phyloP scores from a whole-genome alignment of 2,113 vertebrate species.

The Protobothrops flavoviridis region DNA sequence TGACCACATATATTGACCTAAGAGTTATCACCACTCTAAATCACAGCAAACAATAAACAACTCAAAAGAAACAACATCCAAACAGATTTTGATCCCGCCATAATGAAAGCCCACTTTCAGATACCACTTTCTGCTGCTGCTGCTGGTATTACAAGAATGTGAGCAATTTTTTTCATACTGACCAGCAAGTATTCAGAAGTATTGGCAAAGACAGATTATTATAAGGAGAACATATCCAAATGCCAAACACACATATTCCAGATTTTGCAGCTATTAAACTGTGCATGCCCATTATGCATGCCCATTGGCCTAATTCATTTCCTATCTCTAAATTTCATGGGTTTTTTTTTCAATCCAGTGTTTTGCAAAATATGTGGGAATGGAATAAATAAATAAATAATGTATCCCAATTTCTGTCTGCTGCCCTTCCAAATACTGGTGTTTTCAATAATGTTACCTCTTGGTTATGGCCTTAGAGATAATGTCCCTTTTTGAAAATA shows the following conservation, averaged over 20 bases:
- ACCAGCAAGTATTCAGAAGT: neutral
- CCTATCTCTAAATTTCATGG: neutral
- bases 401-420: neutral
- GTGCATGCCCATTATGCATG: neutral
- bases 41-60: neutral
- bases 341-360: neutral
- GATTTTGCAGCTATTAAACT: neutral
- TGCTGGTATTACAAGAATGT: neutral
- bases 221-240: neutral
- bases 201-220: neutral
- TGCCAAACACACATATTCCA: neutral
- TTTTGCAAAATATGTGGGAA: neutral
- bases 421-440: neutral
- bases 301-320: neutral
- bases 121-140: neutral
- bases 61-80: neutral
- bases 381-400: neutral
- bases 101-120: neutral
- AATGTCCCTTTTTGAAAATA: neutral
- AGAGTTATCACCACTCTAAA: neutral
- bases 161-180: neutral
- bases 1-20: neutral
- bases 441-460: neutral
- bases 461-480: neutral
- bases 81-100: neutral